Base-by-base conservation (phyloP, 1,140 invertebrate species). In the Lepidurus couesii region DNA sequence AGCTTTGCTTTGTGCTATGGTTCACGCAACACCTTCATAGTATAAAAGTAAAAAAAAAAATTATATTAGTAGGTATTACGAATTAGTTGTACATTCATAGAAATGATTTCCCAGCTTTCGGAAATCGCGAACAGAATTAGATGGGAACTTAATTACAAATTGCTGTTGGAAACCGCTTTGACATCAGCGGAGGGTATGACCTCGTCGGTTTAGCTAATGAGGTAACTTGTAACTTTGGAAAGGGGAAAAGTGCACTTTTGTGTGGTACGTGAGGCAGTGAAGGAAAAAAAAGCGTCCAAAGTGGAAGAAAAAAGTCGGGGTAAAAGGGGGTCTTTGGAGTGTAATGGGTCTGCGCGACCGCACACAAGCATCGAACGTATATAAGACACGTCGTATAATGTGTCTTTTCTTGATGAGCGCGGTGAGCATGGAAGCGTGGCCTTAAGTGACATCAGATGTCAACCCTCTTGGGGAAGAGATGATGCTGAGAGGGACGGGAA, bases 371-470 rank as follows among this genome's bases (percentile, higher is more conserved):
- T 65, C 8, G 16, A n/a, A 65, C 53, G 53, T 65, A 13, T 16
- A 21, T 65, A 65, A 65, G 53, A 65, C 53, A 65, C 53, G 53
- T 65, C 53, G 21, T 65, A 13, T 65, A 65, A 65, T 21, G 53
- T 65, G 53, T 65, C n/a, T 65, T 65, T 65, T 65, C 53, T 65
- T 65, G 53, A 65, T 65, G 53, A 65, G 53, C 21, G 53, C 53
- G 53, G 16, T 21, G 21, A 65, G 53, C 53, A 65, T 7, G 53
- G 53, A 65, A 65, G 53, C 53, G 53, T 65, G 53, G 53, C 53
- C 53, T 65, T 65, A 65, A 65, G 53, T 65, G 53, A 65, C 53
- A 65, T 65, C 53, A 65, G 53, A 65, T 65, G 53, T 65, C 53
- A 65, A 65, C 53, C 53, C 53, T 65, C 53, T 21, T n/a, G 53